These are phyloP conservation scores for Leptocoma aspasia DNA, from an alignment of 2,113 vertebrate genomes.

Conservation along the genomic window DNA sequence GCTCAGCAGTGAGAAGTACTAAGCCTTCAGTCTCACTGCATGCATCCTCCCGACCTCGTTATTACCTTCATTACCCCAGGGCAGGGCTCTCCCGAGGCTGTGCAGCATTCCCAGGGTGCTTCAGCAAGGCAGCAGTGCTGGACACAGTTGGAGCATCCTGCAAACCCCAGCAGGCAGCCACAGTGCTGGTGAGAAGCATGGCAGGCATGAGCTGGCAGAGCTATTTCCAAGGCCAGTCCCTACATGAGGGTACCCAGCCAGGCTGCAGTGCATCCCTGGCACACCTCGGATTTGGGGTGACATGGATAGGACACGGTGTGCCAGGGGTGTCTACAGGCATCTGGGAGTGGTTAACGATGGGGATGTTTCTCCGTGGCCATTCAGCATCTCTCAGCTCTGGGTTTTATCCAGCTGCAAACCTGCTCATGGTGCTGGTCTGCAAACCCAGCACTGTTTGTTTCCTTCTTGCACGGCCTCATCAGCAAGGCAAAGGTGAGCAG, in stretches of 20 bases:
- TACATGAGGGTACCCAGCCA: neutral
- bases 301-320: neutral
- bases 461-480: fast-evolving
- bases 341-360: neutral
- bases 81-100: neutral
- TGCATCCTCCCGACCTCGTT: neutral
- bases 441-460: neutral
- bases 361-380: fast-evolving
- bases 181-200: fast-evolving
- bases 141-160: neutral
- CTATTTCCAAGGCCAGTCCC: neutral
- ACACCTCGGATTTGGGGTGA: fast-evolving
- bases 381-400: neutral
- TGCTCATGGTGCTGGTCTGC: fast-evolving
- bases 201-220: neutral
- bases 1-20: neutral
- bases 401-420: neutral
- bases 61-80: neutral
- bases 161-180: neutral
- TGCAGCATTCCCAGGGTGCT: neutral
- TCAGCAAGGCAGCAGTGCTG: neutral
- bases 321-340: neutral
- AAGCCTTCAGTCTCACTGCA: neutral
- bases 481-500: neutral
- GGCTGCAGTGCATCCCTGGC: fast-evolving